Evolutionary conservation across 2,888 invertebrate genomes (phyloP).

Genomic region (Tricholauxania praeusta): DNA sequence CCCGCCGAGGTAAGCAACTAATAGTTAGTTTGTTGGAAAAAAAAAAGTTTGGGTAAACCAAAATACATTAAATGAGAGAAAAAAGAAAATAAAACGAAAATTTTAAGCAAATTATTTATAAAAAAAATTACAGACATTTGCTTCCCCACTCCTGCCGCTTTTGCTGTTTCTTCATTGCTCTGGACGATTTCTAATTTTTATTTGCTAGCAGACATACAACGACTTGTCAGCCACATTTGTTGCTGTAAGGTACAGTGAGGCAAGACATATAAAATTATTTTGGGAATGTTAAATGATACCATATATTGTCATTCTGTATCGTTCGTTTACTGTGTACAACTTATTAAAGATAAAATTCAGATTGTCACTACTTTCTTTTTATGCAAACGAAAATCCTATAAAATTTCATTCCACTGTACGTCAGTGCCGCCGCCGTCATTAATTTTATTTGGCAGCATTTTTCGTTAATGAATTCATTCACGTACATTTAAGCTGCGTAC

Average conservation of each 20-base stretch:
- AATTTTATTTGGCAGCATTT: slow-evolving; percentile 8
- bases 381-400: too few species aligned
- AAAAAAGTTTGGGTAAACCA: slow-evolving; percentile 19
- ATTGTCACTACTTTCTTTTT: too few species aligned
- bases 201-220: slow-evolving; percentile 4
- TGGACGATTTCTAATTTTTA: slow-evolving; percentile 35
- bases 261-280: too few species aligned
- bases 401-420: not conserved
- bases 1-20: slow-evolving; percentile 12
- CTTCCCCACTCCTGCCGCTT: too few species aligned
- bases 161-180: not conserved
- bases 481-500: slow-evolving; percentile 36
- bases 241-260: too few species aligned
- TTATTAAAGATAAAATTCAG: too few species aligned
- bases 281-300: too few species aligned
- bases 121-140: too few species aligned
- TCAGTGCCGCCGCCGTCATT: slow-evolving; percentile 49
- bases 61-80: slow-evolving; percentile 23
- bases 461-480: slow-evolving; percentile 47
- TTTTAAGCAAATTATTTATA: too few species aligned
- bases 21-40: slow-evolving; percentile 3
- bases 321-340: too few species aligned
- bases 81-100: too few species aligned
- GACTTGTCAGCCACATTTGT: slow-evolving; percentile 1
- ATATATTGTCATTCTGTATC: too few species aligned